Conservation (phyloP, 2,797 vertebrate genomes). For the Acanthopagrus latus region DNA sequence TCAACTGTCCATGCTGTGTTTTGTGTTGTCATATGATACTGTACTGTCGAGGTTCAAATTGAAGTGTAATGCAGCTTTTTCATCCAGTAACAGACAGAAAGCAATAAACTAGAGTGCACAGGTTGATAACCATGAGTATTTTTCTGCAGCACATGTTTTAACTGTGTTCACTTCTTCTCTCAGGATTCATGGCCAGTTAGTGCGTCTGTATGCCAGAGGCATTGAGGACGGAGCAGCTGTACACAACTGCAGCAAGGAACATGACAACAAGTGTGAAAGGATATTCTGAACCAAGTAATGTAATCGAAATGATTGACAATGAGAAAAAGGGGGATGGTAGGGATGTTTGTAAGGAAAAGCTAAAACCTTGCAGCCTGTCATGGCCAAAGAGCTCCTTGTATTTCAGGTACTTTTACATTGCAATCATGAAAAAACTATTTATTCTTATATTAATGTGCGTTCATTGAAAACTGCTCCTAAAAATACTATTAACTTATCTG, state of each 20-base stretch:
- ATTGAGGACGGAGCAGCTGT: slow-evolving; percentile 76
- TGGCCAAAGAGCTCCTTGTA: slow-evolving; percentile 47
- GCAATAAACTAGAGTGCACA: not conserved
- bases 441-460: slow-evolving; percentile 44
- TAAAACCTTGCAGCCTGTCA: not conserved
- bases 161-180: slow-evolving; percentile 15
- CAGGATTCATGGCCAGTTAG: slow-evolving; percentile 86
- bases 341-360: slow-evolving; percentile 1
- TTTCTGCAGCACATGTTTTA: slow-evolving; percentile 7
- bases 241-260: slow-evolving; percentile 39
- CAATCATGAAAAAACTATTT: slow-evolving; percentile 48
- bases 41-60: not conserved
- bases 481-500: not conserved
- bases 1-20: not conserved
- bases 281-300: slow-evolving; percentile 38
- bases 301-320: not conserved
- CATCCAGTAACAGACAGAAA: not conserved
- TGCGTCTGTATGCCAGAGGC: slow-evolving; percentile 86
- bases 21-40: no score
- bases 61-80: not conserved
- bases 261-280: slow-evolving; percentile 46
- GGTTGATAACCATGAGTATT: not conserved
- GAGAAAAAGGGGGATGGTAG: not conserved
- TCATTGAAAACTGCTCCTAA: not conserved
- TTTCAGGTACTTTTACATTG: slow-evolving; percentile 52